A percentile compares a stretch with the other conserved stretches of the same genome.
Conservation (phyloP, 2,113 vertebrate species). For the Stigmatopora argus region DNA sequence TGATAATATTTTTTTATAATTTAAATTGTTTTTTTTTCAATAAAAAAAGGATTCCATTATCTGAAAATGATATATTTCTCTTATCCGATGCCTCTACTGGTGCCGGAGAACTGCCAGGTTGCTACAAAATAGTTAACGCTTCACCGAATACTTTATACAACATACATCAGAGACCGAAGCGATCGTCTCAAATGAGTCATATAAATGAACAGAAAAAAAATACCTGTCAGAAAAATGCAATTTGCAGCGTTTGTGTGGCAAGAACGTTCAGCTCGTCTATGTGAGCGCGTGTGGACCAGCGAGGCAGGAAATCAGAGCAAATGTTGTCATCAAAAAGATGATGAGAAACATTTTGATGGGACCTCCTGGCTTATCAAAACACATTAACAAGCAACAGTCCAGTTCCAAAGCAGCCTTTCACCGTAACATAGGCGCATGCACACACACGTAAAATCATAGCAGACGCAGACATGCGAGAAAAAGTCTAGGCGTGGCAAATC, state of each 20-base stretch:
- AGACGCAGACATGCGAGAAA: not conserved
- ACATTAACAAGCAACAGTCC: slow-evolving; percentile 49
- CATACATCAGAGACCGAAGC: slow-evolving; percentile 16
- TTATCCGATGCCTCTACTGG: not conserved
- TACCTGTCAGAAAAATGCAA: slow-evolving; percentile 5
- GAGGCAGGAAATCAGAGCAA: slow-evolving; percentile 47
- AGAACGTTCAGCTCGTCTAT: not conserved
- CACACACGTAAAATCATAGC: not conserved
- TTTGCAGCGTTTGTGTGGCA: not conserved
- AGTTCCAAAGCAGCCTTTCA: slow-evolving; percentile 13
- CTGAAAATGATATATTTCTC: not conserved
- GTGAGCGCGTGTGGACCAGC: slow-evolving; percentile 18
- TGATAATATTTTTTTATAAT: no score
- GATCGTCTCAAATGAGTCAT: slow-evolving; percentile 12
- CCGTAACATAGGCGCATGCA: not conserved
- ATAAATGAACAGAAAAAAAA: slow-evolving; percentile 11
- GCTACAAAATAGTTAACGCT: slow-evolving; percentile 31
- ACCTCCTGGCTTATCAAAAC: slow-evolving; percentile 50
- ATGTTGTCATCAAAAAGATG: slow-evolving; percentile 56
- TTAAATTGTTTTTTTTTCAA: not conserved
- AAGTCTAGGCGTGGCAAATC: not conserved
- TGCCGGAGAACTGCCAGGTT: slow-evolving; percentile 5
- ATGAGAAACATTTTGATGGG: slow-evolving; percentile 58
- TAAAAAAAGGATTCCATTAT: not conserved
- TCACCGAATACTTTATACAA: slow-evolving; percentile 18